Evolutionary conservation across 2,797 vertebrate species (phyloP), one percentile per base, ranked within the genome.

Genomic region (Melanotaenia nigrans): DNA sequence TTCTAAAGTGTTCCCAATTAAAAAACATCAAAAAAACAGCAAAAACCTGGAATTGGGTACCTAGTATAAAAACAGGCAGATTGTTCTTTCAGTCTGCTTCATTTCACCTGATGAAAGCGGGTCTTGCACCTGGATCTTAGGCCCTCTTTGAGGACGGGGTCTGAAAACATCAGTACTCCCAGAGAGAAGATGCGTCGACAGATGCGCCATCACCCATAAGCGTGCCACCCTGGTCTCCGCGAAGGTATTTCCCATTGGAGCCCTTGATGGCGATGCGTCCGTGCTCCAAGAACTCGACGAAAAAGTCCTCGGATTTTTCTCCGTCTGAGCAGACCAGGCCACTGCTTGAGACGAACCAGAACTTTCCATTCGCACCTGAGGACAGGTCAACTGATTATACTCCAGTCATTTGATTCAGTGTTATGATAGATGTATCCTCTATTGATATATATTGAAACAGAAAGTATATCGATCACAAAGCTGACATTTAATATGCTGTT

Each of bases 231-330:
- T 96, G 95, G 83, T 97, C 97, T 14, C 97, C 97, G 0, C 96
- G 94, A 55, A 99, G 94, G 88, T 99, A 99, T 87, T 95, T 95
- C 68, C 95, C 95, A 0, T 96, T 96, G 73, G 95, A 95, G 42
- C 93, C 92, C 65, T 96, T 97, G 89, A 99, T 97, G 77, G 95
- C 97, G 35, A 97, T 68, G 0, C 95, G 96, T 67, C 96, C 96
- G 2, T 95, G 95, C 82, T 96, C 97, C 38, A 94, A 91, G 81
- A 99, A 96, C 91, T 99, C 97, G 0, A 99, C 93, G 87, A 96
- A 95, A 93, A 99, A 99, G 68, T 99, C 96, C 79, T 99, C 98
- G 0, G 96, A 92, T 67, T 94, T 94, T 51, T 97, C 96, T 36
- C 97, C 96, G 0, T 99, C 97, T 1, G 96, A 94, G 91, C 95